phyloP scores from a whole-genome alignment of 2,113 vertebrate genomes.

The Myotis yumanensis region DNA sequence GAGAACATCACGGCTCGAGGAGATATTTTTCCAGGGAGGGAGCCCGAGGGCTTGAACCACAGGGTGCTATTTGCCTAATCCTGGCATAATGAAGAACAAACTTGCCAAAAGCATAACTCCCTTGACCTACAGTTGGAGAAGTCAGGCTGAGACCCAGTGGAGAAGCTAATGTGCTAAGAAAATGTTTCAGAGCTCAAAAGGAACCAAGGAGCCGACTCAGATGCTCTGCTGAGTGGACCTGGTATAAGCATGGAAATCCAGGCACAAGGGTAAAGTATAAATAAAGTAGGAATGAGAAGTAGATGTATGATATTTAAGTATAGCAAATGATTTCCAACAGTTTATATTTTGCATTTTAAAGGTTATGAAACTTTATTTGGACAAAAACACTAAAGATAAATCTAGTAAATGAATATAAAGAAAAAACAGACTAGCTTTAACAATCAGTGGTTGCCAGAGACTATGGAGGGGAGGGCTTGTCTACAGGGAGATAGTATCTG shows the following conservation, averaged over 20 bases:
- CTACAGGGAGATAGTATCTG: background rate
- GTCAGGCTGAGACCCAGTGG: background rate
- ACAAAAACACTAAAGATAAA: slow-evolving; percentile 1
- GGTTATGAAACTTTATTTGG: background rate
- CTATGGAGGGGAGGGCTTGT: background rate
- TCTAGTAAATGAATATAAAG: background rate
- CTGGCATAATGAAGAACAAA: too few species aligned
- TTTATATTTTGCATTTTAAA: background rate
- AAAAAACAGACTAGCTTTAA: background rate
- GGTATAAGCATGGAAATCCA: background rate
- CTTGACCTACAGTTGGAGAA: background rate
- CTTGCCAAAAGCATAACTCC: background rate
- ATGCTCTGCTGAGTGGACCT: background rate
- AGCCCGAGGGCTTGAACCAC: background rate
- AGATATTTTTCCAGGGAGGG: background rate
- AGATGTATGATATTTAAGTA: background rate
- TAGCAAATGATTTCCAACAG: background rate
- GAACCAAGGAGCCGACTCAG: background rate
- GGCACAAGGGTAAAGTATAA: background rate
- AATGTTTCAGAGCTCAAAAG: background rate
- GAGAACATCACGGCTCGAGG: background rate
- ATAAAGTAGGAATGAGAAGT: background rate
- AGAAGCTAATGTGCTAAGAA: background rate
- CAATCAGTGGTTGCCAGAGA: background rate
- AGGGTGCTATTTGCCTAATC: background rate